phyloP scores from a whole-genome alignment of 1,140 invertebrate species.

The Drosophila santomea region DNA sequence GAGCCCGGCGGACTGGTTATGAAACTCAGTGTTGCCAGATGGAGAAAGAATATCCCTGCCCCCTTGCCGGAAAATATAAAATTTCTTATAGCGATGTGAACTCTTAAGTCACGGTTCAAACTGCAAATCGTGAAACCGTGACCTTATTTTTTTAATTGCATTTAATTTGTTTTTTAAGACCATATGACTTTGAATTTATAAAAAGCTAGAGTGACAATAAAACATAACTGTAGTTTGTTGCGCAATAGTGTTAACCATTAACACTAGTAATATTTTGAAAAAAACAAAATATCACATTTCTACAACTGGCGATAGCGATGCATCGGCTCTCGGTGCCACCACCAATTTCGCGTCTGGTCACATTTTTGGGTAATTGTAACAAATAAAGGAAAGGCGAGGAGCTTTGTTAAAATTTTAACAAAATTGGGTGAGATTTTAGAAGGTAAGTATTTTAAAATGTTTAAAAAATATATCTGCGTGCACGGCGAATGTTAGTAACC shows the following conservation, averaged over 20 bases:
- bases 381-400: conserved; percentile 5
- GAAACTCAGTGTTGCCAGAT: conserved; percentile 11
- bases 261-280: too few species aligned
- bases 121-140: background rate
- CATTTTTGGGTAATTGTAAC: background rate
- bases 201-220: too few species aligned
- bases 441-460: background rate
- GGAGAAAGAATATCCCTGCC: too few species aligned
- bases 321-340: background rate
- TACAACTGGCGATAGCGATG: background rate
- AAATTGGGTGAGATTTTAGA: background rate
- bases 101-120: background rate
- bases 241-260: too few species aligned
- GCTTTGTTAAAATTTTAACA: background rate
- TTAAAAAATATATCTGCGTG: accelerated
- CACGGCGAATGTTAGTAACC: background rate
- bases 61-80: background rate
- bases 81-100: background rate
- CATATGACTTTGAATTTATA: too few species aligned
- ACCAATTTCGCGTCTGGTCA: background rate
- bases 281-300: background rate
- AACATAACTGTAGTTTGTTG: too few species aligned
- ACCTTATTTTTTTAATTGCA: background rate
- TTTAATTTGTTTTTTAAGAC: background rate
- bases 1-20: conserved; percentile 20